Conservation (phyloP, 2,113 vertebrate species). For the Alligator mississippiensis region DNA sequence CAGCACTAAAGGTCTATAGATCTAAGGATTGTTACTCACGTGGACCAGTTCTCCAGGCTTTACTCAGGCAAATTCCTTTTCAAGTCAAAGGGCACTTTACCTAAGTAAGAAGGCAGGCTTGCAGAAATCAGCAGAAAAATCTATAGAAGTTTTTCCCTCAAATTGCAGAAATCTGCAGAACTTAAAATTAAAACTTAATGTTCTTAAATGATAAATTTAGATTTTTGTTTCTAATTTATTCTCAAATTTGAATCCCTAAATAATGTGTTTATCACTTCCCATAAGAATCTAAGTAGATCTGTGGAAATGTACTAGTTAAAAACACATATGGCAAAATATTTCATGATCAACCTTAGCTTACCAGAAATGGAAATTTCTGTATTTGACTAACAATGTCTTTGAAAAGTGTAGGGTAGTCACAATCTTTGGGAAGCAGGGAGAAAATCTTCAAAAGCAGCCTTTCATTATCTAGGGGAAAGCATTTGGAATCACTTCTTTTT, state of each 20-base stretch:
- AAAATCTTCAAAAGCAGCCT: not conserved
- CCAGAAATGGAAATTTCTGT: not conserved
- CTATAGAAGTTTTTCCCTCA: not conserved
- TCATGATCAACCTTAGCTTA: not conserved
- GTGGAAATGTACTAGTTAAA: not conserved
- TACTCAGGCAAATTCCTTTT: not conserved
- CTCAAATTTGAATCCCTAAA: fast-evolving
- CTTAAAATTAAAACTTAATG: fast-evolving
- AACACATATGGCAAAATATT: not conserved
- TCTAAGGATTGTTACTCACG: not conserved
- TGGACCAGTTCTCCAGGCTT: not conserved
- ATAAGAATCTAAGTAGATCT: not conserved
- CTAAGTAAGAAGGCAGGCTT: not conserved
- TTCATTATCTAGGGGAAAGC: not conserved
- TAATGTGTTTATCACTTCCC: not conserved
- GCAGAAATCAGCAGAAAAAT: not conserved
- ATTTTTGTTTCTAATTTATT: fast-evolving
- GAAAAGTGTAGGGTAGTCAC: fast-evolving
- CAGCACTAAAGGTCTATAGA: too few relatives aligned
- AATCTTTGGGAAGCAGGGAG: not conserved
- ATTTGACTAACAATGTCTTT: not conserved
- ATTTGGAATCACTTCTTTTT: not conserved
- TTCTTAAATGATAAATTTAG: not conserved
- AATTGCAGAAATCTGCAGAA: not conserved
- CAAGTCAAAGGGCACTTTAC: not conserved